Base-by-base conservation (phyloP, 2,888 invertebrate genomes). In the Phytoseiulus persimilis region DNA sequence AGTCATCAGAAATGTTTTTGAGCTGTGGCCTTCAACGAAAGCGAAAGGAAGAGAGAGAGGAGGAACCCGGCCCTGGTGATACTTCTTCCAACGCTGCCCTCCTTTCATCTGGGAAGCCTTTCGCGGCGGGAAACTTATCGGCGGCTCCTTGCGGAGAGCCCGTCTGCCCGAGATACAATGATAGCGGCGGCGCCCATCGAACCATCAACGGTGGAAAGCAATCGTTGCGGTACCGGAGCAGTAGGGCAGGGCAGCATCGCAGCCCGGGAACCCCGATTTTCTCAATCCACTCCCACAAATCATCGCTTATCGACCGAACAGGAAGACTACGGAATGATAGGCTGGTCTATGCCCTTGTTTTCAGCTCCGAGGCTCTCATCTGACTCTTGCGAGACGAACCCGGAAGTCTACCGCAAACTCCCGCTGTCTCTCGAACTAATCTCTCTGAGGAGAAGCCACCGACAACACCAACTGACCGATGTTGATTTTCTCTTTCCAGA, bases 241-340 rank as follows among this genome's bases (percentile, higher is more conserved):
- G 18, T 1, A 65, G 28, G 18, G 18, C 9, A 23, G 65, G 1
- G 9, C 23, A 3, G 14, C 1, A 2, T 11, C 23, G 14, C 18
- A 23, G 65, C 2, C 2, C 1, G 18, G 1, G 65, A 65, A 14
- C 14, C 46, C 14, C 46, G 46, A 6, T 46, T 46, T 23, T 28
- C 65, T 65, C 65, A 65, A 65, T 65, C 65, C 65, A 28, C 65
- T 65, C 28, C 33, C 87, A 87, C 87, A 87, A 87, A 87, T 87
- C 87, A 87, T 87, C 32, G 87, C 87, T 87, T 87, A 87, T 87
- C 87, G 65, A 65, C 9, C 1, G 18, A 28, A 28, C 65, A 65
- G 65, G 65, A 65, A 65, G 65, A 65, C 65, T 18, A 65, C 65
- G 28, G 65, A 65, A 65, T 65, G 65, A 65, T 65, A 23, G 65